Conservation (phyloP, 2,797 vertebrate species). For the Anguilla marmorata region DNA sequence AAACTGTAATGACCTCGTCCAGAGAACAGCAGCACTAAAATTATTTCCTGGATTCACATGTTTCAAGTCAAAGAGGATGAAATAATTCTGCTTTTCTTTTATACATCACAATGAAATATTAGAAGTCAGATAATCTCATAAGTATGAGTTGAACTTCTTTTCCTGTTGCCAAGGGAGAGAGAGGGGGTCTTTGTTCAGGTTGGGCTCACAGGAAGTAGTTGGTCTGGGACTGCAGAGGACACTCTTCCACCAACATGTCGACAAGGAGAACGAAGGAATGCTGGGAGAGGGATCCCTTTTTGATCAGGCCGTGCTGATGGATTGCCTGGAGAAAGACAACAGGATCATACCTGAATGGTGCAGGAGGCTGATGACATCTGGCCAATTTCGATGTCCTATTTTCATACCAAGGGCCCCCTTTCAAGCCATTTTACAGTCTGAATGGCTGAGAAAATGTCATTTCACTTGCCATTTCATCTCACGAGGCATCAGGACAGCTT, state of each 20-base stretch:
- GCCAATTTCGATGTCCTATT: slow-evolving; percentile 78
- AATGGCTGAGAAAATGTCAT: slow-evolving; percentile 70
- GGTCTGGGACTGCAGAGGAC: slow-evolving; percentile 72
- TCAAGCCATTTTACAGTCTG: slow-evolving; percentile 67
- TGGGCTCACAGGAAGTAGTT: slow-evolving; percentile 73
- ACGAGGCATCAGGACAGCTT: slow-evolving; percentile 42
- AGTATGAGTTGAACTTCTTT: slow-evolving; percentile 73
- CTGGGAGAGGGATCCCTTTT: slow-evolving; percentile 73
- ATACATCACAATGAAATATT: slow-evolving; percentile 69
- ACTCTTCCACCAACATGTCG: slow-evolving; percentile 63
- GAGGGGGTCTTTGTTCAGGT: slow-evolving; percentile 69
- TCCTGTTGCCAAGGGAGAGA: slow-evolving; percentile 52
- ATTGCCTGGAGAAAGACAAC: slow-evolving; percentile 74
- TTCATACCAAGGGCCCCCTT: slow-evolving; percentile 67
- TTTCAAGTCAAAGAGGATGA: slow-evolving; percentile 58
- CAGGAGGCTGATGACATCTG: slow-evolving; percentile 70
- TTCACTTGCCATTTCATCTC: slow-evolving; percentile 55
- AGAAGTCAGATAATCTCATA: slow-evolving; percentile 72
- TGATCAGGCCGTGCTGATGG: slow-evolving; percentile 77
- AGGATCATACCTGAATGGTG: slow-evolving; percentile 63
- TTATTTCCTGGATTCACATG: slow-evolving; percentile 65
- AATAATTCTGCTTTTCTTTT: slow-evolving; percentile 63
- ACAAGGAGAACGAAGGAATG: slow-evolving; percentile 56
- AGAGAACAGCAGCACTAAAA: slow-evolving; percentile 61
- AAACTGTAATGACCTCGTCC: slow-evolving; percentile 29